These are phyloP conservation scores for Belgica antarctica DNA, from an alignment of 2,888 invertebrate genomes.

Conservation along the genomic window DNA sequence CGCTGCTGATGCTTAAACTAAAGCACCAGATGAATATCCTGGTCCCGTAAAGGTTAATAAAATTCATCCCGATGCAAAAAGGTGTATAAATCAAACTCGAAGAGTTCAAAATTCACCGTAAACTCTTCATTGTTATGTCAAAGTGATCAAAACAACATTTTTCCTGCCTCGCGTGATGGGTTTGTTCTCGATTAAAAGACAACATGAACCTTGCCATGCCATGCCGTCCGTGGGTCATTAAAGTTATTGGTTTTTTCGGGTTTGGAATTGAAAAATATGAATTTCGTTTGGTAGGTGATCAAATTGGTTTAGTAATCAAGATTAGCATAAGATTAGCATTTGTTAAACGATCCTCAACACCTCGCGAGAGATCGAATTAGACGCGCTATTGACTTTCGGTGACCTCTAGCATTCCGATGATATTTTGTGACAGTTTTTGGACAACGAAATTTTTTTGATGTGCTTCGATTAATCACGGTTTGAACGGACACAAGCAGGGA, in stretches of 20 bases:
- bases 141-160: conserved; percentile 37
- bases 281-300: conserved; percentile 17
- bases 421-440: conserved; percentile 1
- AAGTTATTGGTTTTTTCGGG: background rate
- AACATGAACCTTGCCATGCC: conserved; percentile 27
- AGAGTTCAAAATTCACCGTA: conserved; percentile 28
- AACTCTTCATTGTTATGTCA: conserved; percentile 39
- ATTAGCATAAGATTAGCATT: conserved; percentile 8
- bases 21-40: conserved; percentile 2
- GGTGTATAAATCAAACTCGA: conserved; percentile 28
- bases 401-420: too few relatives aligned
- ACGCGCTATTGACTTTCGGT: too few relatives aligned
- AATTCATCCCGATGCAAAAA: conserved; percentile 4
- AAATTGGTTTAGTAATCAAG: conserved; percentile 29
- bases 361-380: too few relatives aligned
- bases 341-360: conserved; percentile 12
- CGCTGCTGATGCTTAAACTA: too few relatives aligned
- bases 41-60: conserved; percentile 17
- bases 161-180: conserved; percentile 14
- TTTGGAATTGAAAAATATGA: background rate
- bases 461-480: background rate
- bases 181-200: conserved; percentile 43
- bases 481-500: background rate
- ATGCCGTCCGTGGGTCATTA: conserved; percentile 19
- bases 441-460: background rate